Evolutionary conservation across 2,113 vertebrate species (phyloP), one percentile per base, ranked within the genome.

Genomic region (Scomber japonicus): DNA sequence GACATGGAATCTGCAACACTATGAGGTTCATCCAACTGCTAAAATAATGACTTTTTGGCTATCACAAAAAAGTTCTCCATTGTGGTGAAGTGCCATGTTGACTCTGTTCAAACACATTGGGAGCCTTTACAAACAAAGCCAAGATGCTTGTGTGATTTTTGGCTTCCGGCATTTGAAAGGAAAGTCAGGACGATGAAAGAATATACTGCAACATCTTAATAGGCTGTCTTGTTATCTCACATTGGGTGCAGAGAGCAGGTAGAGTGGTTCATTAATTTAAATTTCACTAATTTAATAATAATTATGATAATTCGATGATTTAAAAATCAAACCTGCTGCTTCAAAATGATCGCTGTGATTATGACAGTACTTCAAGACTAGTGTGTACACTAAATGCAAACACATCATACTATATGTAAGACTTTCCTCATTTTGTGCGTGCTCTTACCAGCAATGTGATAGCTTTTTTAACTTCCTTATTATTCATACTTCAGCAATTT

Each of bases 31-130:
- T 80, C 21, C 16, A 9, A 46, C 30, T 30, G 27, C 31, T 65
- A 16, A 15, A 71, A 62, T 71, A 19, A 65, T 49, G 54, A 40
- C n/a, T 55, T 62, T 72, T 13, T 79, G 69, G 68, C 57, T 31
- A 30, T 11, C 19, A 11, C 56, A 62, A 53, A 45, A 63, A 45
- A 63, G 14, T 14, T 40, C 16, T 78, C n/a, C 4, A 15, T 46
- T 16, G 49, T 1, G 7, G 40, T 48, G 21, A 2, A 24, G 0
- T 16, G 51, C 11, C 4, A 53, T 1, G 19, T 17, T 13, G 16
- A 51, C 54, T 48, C 12, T 51, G 56, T 15, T 53, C 49, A 67
- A 48, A 68, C 62, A 11, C 5, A 3, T 51, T 0, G 21, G 19
- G 46, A 57, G 51, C 0, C n/a, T 61, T 59, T 15, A 6, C 4